Conservation (phyloP, 1,140 invertebrate species). For the Drosophila quadrilineata region DNA sequence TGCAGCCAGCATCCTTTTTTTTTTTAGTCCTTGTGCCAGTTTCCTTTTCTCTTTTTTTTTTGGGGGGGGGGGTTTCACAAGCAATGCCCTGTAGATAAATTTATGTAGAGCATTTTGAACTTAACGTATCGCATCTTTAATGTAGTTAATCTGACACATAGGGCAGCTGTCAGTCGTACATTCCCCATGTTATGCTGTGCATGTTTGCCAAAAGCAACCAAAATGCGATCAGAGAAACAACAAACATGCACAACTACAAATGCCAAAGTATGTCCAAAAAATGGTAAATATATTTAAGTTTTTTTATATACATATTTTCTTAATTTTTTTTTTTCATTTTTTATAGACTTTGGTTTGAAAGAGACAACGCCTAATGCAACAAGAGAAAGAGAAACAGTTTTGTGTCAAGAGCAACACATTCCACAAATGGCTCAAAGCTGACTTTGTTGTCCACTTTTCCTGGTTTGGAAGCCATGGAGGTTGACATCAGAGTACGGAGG, state of each 20-base stretch:
- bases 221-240: slow-evolving; percentile 61
- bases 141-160: background rate
- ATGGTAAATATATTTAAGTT: slow-evolving; percentile 31
- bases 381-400: slow-evolving; percentile 1
- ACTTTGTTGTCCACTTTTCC: too few relatives aligned
- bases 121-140: background rate
- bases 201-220: slow-evolving; percentile 60
- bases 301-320: too few relatives aligned
- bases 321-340: slow-evolving; percentile 14
- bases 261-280: slow-evolving; percentile 25
- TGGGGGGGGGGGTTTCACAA: too few relatives aligned
- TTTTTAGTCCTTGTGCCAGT: slow-evolving; percentile 67
- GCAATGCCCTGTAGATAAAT: background rate
- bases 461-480: background rate
- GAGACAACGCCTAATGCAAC: slow-evolving; percentile 12
- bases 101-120: background rate
- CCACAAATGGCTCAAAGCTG: slow-evolving; percentile 26
- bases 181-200: slow-evolving; percentile 8
- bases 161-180: background rate
- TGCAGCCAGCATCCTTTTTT: slow-evolving; percentile 61
- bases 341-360: slow-evolving; percentile 34
- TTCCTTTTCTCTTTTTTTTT: slow-evolving; percentile 24
- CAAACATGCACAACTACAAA: slow-evolving; percentile 26
- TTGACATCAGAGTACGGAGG: background rate
- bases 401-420: slow-evolving; percentile 23